phyloP scores from a whole-genome alignment of 2,797 vertebrate genomes.

The Percopsis omiscomaycus region DNA sequence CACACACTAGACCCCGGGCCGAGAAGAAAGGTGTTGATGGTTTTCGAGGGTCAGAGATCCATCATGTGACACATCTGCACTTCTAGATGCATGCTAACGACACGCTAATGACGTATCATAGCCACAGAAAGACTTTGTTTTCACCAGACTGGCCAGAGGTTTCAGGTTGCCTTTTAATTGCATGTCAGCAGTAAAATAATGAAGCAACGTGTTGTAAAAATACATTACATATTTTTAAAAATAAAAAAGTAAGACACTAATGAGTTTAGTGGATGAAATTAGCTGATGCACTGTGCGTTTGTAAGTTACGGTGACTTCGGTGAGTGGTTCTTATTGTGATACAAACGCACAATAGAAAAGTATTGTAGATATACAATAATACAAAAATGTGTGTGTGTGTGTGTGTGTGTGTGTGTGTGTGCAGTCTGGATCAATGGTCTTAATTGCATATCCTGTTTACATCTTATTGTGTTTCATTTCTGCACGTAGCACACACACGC shows the following conservation, averaged over 20 bases:
- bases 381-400: conserved; percentile 15
- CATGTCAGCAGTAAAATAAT: conserved; percentile 37
- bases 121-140: conserved; percentile 15
- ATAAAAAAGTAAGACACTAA: background rate
- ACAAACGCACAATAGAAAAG: too few relatives aligned
- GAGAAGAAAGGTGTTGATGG: conserved; percentile 56
- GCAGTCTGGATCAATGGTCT: conserved; percentile 76
- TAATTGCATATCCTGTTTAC: conserved; percentile 83
- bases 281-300: too few relatives aligned
- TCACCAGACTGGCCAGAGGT: conserved; percentile 14
- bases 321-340: too few relatives aligned
- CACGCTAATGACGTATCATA: conserved; percentile 51
- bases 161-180: conserved; percentile 57
- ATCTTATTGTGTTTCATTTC: conserved; percentile 83
- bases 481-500: conserved; percentile 57
- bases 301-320: too few relatives aligned
- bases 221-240: background rate
- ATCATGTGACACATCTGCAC: conserved; percentile 51
- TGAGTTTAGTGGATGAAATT: too few relatives aligned
- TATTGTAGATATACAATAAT: background rate
- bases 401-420: conserved; percentile 19
- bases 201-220: conserved; percentile 7
- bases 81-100: conserved; percentile 32
- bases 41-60: conserved; percentile 50
- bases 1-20: conserved; percentile 22